phyloP scores from a whole-genome alignment of 2,797 vertebrate species.

The Alosa sapidissima region DNA sequence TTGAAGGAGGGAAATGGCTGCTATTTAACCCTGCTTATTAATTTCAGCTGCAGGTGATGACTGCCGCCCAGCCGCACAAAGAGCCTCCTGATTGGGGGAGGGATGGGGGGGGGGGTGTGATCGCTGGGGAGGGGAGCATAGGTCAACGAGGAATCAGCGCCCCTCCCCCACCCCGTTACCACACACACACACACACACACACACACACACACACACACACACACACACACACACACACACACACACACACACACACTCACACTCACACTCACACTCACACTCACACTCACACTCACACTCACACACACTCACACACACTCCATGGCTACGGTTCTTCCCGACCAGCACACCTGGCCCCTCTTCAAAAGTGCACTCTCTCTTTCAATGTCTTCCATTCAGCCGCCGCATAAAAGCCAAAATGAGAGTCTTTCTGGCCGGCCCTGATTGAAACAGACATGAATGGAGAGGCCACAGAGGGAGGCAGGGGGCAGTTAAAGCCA shows the following conservation, averaged over 20 bases:
- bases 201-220: not conserved
- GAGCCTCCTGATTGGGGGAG: conserved; percentile 22
- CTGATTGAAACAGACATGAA: conserved; percentile 31
- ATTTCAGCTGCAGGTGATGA: conserved; percentile 53
- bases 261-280: too few relatives aligned
- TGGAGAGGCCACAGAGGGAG: not conserved
- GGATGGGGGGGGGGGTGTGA: not conserved
- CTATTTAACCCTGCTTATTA: conserved; percentile 59
- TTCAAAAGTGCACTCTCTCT: conserved; percentile 12
- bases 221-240: conserved; percentile 3
- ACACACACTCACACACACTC: conserved; percentile 7
- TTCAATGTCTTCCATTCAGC: conserved; percentile 17
- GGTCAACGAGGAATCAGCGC: conserved; percentile 14
- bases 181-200: not conserved
- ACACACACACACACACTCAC: conserved; percentile 20
- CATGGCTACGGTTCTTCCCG: not conserved
- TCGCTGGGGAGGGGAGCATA: conserved; percentile 6
- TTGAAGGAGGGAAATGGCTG: conserved; percentile 60
- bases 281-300: too few relatives aligned
- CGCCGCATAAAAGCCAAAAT: not conserved
- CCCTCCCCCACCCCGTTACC: not conserved
- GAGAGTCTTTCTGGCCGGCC: not conserved
- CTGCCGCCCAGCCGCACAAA: conserved; percentile 43
- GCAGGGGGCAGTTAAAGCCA: not conserved
- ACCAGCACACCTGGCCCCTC: conserved; percentile 26